phyloP scores from a whole-genome alignment of 2,113 vertebrate genomes.

The Craseonycteris thonglongyai region DNA sequence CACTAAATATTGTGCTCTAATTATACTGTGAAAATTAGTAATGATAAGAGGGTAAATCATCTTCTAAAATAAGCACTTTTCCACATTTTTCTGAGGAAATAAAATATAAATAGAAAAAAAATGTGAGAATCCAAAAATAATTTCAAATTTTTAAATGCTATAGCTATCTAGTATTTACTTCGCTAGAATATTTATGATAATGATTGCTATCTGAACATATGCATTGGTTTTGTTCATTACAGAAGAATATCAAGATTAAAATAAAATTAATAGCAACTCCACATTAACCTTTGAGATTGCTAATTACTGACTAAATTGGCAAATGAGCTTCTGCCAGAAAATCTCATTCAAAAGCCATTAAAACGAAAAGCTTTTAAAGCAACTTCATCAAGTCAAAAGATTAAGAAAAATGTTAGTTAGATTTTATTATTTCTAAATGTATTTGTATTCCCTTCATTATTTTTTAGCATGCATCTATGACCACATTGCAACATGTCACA shows the following conservation, averaged over 20 bases:
- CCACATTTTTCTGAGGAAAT: not conserved
- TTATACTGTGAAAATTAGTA: not conserved
- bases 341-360: not conserved
- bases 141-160: slow-evolving; percentile 53
- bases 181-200: slow-evolving; percentile 53
- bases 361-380: slow-evolving; percentile 2
- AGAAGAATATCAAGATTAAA: slow-evolving; percentile 61
- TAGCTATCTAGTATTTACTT: slow-evolving; percentile 34
- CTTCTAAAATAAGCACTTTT: not conserved
- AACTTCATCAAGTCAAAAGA: not conserved
- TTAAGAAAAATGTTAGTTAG: not conserved
- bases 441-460: not conserved
- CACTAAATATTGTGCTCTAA: not conserved
- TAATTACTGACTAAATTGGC: slow-evolving; percentile 51
- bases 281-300: slow-evolving; percentile 57
- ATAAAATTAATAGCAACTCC: slow-evolving; percentile 61
- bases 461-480: not conserved
- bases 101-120: slow-evolving; percentile 28
- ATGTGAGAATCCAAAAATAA: slow-evolving; percentile 45
- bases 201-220: slow-evolving; percentile 53
- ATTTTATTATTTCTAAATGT: not conserved
- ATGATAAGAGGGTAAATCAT: not conserved
- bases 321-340: not conserved
- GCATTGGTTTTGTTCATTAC: slow-evolving; percentile 54
- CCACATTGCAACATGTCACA: not conserved